phyloP scores from a whole-genome alignment of 1,140 invertebrate species.

The Drosophila pectinifera region DNA sequence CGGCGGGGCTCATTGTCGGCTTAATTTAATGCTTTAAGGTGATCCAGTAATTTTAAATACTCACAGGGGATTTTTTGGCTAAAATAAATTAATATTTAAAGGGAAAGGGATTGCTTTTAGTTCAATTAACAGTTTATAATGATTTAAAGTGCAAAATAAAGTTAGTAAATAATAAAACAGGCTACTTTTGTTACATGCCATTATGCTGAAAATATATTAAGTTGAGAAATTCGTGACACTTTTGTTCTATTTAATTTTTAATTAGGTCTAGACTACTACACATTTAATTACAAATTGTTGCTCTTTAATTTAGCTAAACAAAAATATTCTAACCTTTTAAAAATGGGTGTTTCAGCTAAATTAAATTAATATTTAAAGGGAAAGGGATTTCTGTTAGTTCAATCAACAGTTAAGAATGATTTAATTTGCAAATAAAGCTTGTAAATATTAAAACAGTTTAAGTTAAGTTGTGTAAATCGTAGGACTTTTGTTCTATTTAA shows the following conservation, averaged over 20 bases:
- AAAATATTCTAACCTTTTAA: no score
- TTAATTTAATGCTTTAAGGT: not conserved
- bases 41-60: not conserved
- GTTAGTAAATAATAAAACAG: no score
- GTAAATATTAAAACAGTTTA: no score
- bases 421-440: not conserved
- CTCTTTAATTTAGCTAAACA: no score
- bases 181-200: no score
- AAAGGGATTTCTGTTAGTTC: not conserved
- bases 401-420: not conserved
- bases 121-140: not conserved
- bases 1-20: no score
- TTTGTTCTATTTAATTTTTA: not conserved
- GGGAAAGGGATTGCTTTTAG: not conserved
- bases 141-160: not conserved
- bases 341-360: rapidly evolving
- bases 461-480: no score
- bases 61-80: rapidly evolving
- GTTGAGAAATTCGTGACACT: not conserved
- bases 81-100: no score
- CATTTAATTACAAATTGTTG: no score
- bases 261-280: no score
- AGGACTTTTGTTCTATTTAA: not conserved
- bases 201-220: no score
- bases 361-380: no score